phyloP scores from a whole-genome alignment of 2,888 invertebrate genomes.

The Idaea dimidiata region DNA sequence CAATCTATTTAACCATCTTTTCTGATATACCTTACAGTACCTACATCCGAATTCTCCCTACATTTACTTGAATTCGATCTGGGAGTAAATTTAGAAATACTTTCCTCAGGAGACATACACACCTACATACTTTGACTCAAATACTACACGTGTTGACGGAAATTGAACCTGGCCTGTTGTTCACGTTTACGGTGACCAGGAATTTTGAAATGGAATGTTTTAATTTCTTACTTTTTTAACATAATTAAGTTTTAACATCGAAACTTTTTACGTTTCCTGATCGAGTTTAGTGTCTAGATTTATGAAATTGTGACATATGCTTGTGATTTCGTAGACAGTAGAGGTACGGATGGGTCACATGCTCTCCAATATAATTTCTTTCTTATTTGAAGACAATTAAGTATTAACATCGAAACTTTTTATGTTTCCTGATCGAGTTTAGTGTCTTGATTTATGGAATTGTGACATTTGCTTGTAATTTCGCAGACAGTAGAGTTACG shows the following conservation, averaged over 20 bases:
- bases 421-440: neutral
- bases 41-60: neutral
- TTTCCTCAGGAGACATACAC: neutral
- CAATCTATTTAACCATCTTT: too few relatives aligned
- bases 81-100: neutral
- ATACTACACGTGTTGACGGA: neutral
- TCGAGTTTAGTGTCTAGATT: too few relatives aligned
- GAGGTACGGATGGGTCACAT: too few relatives aligned
- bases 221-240: neutral
- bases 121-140: neutral
- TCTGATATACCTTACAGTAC: too few relatives aligned
- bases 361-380: too few relatives aligned
- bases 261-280: neutral
- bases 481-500: too few relatives aligned
- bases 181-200: neutral
- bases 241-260: neutral
- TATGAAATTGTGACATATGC: too few relatives aligned
- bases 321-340: too few relatives aligned
- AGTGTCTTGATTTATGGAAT: too few relatives aligned
- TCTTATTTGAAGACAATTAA: neutral
- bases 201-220: neutral
- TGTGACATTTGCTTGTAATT: too few relatives aligned
- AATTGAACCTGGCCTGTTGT: neutral
- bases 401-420: neutral
- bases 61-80: slow-evolving; percentile 1